Evolutionary conservation across 2,888 invertebrate genomes (phyloP), one percentile per base, ranked within the genome.

Genomic region (Blera fallax): DNA sequence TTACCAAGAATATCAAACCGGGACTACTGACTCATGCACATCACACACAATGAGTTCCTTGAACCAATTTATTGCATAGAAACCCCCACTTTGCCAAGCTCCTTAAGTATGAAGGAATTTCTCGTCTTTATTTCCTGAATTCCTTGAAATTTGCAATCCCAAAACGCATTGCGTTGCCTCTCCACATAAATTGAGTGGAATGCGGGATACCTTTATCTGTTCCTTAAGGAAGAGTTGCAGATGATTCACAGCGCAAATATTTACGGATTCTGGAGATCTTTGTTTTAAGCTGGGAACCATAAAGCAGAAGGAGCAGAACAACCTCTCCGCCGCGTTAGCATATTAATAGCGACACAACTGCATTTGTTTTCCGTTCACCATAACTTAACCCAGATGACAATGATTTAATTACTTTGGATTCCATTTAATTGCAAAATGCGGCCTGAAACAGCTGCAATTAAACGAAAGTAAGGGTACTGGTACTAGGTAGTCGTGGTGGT

Each of bases 381-480:
- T 52, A 64, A 73, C 40, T 73, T 43, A 79, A 56, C 72, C 45
- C 78, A 62, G n/a, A 48, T 58, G 72, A 72, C 64, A 72, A 72
- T 79, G 78, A 79, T 72, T 79, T 56, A 72, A 79, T 64, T 56
- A 72, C 54, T 56, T n/a, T 56, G 24, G 11, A 24, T 54, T 54
- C 34, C 14, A 14, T 52, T 56, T 48, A 65, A 50, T 50, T 52
- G 62, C 43, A 32, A 73, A 69, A 54, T 40, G 18, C 29, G 52
- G 21, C 6, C 52, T 48, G 48, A 43, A 52, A 40, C 50, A 18
- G 32, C 10, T 62, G 40, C 62, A 73, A 62, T 64, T 52, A 73
- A 73, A 40, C 52, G 73, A 73, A 64, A 73, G 73, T 64, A 50
- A 60, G 18, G 8, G 5, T 62, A 40, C 18, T 40, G n/a, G 14